Evolutionary conservation across 2,113 vertebrate genomes (phyloP).

Genomic region (Columba janthina): DNA sequence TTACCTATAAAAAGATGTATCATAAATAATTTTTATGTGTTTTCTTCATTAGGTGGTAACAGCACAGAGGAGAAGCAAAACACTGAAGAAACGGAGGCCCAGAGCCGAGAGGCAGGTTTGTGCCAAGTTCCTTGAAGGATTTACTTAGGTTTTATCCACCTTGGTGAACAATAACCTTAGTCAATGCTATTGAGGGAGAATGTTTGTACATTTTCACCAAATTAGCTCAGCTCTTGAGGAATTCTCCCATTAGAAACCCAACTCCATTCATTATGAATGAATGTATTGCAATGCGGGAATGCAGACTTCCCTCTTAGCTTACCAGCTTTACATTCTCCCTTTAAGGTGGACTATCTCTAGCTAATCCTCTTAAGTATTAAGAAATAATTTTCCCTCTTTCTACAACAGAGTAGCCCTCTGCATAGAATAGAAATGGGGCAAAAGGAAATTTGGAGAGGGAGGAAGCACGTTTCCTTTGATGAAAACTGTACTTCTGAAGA

Average conservation of each 20-base stretch:
- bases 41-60: constrained; percentile 66
- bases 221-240: not conserved
- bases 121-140: constrained; percentile 41
- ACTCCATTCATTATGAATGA: not conserved
- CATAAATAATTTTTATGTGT: constrained; percentile 36
- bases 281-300: not conserved
- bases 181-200: constrained; percentile 29
- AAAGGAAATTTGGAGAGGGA: not conserved
- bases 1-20: constrained; percentile 37
- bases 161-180: constrained; percentile 45
- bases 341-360: not conserved
- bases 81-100: constrained; percentile 24
- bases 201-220: constrained; percentile 25
- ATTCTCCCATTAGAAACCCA: not conserved
- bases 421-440: not conserved
- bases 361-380: not conserved
- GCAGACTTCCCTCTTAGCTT: not conserved
- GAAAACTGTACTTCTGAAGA: not conserved
- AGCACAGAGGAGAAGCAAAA: constrained; percentile 44
- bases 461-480: not conserved
- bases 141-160: constrained; percentile 34
- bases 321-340: not conserved
- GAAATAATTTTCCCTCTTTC: not conserved
- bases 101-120: constrained; percentile 72
- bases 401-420: not conserved